Evolutionary conservation across 1,140 invertebrate genomes (phyloP), one percentile per base, ranked within the genome.

Genomic region (Meteorus sp.): DNA sequence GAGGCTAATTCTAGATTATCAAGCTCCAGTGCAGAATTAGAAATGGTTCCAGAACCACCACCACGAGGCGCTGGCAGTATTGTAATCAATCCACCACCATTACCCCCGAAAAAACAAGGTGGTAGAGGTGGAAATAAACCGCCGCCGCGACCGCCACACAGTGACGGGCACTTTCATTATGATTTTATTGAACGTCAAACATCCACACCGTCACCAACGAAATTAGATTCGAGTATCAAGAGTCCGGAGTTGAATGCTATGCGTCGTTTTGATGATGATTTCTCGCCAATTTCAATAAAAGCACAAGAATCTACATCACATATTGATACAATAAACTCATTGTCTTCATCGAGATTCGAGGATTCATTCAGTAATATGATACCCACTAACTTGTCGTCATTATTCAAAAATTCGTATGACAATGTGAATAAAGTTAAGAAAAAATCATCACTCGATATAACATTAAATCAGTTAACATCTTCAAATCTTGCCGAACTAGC

Each of bases 401-500:
- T 73, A 17, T 67, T 77, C 19, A 56, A 70, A 45, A 69, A 68
- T 17, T 67, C 68, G 5, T 54, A 57, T 5, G 13, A 61, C 58
- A 4, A 17, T 57, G 11, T 22, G 43, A 0, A 41, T 25, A 1
- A 62, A 65, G 22, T 47, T 65, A n/a, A 73, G 70, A 17, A 73
- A 66, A 59, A 67, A 35, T 61, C 65, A 19, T 76, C 83, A 22
- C 75, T 86, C 9, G 88, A 92, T 71, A 91, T 93, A 37, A 93
- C 90, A 0, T 77, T 93, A 33, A 89, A 85, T 66, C 90, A 94
- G 73, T 79, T 94, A 27, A 88, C 92, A 7, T 89, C 89, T 2
- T 85, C 90, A 66, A 89, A 89, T 60, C 83, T 93, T 60, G 87
- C 88, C 60, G 89, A 94, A 47, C 74, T 94, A 58, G 90, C 92